These are phyloP conservation scores for Odocoileus virginianus DNA, from an alignment of 2,113 vertebrate species.

Conservation along the genomic window DNA sequence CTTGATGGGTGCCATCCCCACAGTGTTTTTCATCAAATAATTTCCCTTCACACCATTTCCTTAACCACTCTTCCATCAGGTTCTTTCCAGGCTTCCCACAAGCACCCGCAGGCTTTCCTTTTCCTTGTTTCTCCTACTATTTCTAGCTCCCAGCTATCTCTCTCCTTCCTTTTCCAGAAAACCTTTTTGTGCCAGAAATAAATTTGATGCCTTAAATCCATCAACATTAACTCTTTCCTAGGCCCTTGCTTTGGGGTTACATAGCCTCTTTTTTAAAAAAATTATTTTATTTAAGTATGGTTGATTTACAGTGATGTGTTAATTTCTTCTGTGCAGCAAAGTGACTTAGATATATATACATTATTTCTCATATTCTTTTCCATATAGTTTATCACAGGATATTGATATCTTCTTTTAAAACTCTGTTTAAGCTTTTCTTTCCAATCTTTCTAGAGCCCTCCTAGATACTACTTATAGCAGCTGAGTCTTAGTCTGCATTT, in stretches of 20 bases:
- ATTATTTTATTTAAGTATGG: background rate
- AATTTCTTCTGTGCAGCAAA: background rate
- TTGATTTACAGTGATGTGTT: background rate
- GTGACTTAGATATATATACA: background rate
- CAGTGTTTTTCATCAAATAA: background rate
- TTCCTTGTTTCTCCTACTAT: background rate
- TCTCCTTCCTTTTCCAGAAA: background rate
- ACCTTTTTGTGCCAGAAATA: background rate
- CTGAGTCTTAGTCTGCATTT: background rate
- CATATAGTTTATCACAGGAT: background rate
- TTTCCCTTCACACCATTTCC: background rate
- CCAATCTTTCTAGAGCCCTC: background rate
- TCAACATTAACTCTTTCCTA: background rate
- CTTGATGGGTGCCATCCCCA: background rate
- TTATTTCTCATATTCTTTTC: background rate
- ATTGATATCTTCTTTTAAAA: background rate
- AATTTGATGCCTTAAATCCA: background rate
- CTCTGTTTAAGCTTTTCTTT: background rate
- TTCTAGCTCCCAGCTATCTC: background rate
- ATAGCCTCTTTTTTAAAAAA: background rate
- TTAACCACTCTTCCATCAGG: background rate
- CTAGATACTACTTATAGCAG: background rate
- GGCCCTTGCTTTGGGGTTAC: background rate
- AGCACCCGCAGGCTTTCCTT: background rate
- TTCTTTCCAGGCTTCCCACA: background rate